Base-by-base conservation (phyloP, 2,888 invertebrate species). In the Rhabditophanes sp. region DNA sequence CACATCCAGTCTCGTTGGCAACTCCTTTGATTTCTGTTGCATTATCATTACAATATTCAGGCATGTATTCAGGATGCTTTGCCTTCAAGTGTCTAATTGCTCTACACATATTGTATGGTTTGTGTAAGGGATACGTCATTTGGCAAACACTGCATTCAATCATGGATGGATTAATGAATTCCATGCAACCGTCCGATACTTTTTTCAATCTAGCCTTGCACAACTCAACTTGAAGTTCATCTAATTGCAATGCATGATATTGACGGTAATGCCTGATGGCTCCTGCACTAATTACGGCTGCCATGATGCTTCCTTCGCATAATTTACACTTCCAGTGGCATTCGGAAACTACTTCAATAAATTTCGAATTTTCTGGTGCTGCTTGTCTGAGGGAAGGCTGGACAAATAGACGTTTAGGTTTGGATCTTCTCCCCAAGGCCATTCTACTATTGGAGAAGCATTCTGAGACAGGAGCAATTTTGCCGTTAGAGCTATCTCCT, bases 151-250 rank as follows among this genome's bases (percentile, higher is more conserved):
- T 52, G 34, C 63, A 63, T 35, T 63, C 63, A 31, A 64, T 53
- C 19, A 49, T 38, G 20, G 48, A 44, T 17, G 53, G 47, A 34
- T 50, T 47, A 16, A 63, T 41, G 33, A 63, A 56, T 33, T 59
- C 56, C 63, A 63, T 62, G 26, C 55, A 61, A 11, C 59, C 57
- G 34, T 60, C 56, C n/a, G 50, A 48, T 23, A 64, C 49, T 16
- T 53, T 39, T 27, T 59, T 61, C 19, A 63, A 43, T 4, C 63
- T 47, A 5, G 58, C 53, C 42, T 58, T 53, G 44, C 60, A 56
- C 23, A 61, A 30, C 27, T 64, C 62, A 28, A 45, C 50, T 36
- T 62, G 62, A 48, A 64, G 47, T 16, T 41, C 35, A 21, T 58
- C 52, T 30, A 54, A 40, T 19, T 51, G 42, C 3, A 47, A 42